Conservation (phyloP, 2,888 invertebrate species). For the Copidosoma aretas region DNA sequence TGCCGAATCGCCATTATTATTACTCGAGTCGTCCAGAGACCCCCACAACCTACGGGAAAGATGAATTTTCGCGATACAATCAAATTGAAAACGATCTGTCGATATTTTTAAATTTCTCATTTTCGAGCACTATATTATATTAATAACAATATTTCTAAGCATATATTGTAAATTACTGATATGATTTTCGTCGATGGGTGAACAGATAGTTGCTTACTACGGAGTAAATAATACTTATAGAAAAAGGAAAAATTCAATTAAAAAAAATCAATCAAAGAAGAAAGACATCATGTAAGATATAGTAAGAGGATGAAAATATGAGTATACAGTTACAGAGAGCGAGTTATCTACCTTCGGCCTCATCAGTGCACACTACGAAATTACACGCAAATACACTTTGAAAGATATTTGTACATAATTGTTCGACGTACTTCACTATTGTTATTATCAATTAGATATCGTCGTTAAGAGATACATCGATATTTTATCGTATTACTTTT, state of each 20-base stretch:
- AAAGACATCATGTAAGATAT: slow-evolving; percentile 22
- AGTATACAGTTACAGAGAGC: slow-evolving; percentile 15
- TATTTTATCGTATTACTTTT: slow-evolving; percentile 27
- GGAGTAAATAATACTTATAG: not conserved
- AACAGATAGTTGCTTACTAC: slow-evolving; percentile 18
- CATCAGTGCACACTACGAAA: slow-evolving; percentile 17
- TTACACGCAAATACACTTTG: slow-evolving; percentile 11
- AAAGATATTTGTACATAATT: slow-evolving; percentile 39
- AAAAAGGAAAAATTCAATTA: not conserved
- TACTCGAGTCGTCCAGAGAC: slow-evolving; percentile 16
- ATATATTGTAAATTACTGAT: slow-evolving; percentile 29
- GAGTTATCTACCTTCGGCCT: slow-evolving; percentile 39
- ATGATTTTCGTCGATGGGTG: slow-evolving; percentile 30
- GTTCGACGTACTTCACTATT: slow-evolving; percentile 36
- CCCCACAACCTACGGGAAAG: not conserved
- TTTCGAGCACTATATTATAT: slow-evolving; percentile 29
- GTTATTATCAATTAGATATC: slow-evolving; percentile 29
- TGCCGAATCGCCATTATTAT: slow-evolving; percentile 32
- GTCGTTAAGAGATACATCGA: slow-evolving; percentile 19
- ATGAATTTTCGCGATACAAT: slow-evolving; percentile 34
- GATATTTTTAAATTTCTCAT: slow-evolving; percentile 38
- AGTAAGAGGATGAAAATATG: slow-evolving; percentile 7
- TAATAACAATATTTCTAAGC: slow-evolving; percentile 22
- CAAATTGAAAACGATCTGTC: slow-evolving; percentile 39
- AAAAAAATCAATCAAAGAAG: not conserved